Percentiles rank a stretch among this genome's conserved stretches.
Conservation (phyloP, 2,888 invertebrate species). For the Trisateles emortualis region DNA sequence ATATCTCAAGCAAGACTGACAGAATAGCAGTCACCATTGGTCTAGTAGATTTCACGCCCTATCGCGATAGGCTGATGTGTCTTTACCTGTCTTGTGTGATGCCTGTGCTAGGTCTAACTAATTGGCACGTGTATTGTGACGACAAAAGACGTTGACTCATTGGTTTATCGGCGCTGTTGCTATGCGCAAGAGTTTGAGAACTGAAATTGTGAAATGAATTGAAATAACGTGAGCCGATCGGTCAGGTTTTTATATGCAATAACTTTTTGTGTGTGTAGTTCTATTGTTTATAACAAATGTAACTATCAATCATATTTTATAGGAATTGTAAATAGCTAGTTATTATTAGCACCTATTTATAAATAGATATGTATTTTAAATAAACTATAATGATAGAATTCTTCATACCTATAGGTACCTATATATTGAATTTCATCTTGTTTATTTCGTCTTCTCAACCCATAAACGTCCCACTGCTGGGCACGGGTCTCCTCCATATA, state of each 20-base stretch:
- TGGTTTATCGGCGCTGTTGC: conserved; percentile 9
- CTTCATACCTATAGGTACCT: no score
- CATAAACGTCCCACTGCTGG: no score
- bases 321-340: no score
- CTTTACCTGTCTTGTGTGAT: neutral
- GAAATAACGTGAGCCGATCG: conserved; percentile 2
- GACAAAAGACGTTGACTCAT: conserved; percentile 9
- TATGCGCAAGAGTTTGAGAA: neutral
- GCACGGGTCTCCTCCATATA: no score
- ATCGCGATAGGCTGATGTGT: neutral
- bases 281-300: neutral
- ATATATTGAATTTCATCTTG: no score
- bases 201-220: conserved; percentile 12
- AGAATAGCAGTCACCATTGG: neutral
- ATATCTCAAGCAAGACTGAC: neutral
- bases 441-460: no score
- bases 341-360: no score
- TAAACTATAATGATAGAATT: no score
- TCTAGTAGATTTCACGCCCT: neutral
- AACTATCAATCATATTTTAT: neutral
- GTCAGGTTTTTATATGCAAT: neutral
- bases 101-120: neutral
- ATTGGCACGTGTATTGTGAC: conserved; percentile 10
- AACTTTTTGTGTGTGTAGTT: neutral
- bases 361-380: no score